Evolutionary conservation across 2,797 vertebrate species (phyloP).

Genomic region (Sebastes ruberrimus): DNA sequence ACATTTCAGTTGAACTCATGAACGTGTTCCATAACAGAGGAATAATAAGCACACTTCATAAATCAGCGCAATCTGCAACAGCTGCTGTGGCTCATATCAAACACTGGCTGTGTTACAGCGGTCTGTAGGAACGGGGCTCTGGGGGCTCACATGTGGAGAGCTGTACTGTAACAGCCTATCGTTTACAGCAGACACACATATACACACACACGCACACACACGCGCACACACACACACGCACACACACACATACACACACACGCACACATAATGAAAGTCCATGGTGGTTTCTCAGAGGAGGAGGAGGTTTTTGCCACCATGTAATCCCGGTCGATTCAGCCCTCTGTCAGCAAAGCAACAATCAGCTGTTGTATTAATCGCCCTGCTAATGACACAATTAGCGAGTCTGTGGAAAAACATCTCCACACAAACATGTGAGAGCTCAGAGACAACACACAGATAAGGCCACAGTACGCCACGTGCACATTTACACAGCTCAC

Average conservation of each 20-base stretch:
- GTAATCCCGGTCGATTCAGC: constrained; percentile 62
- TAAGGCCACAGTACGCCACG: background rate
- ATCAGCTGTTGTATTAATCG: constrained; percentile 76
- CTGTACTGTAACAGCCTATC: constrained; percentile 11
- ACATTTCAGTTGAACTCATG: background rate
- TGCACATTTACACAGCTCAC: background rate
- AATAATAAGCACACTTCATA: constrained; percentile 2
- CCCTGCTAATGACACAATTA: constrained; percentile 79
- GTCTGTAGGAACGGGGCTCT: constrained; percentile 18
- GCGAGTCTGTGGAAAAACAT: constrained; percentile 61
- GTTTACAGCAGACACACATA: background rate
- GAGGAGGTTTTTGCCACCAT: constrained; percentile 46
- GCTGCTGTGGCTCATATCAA: constrained; percentile 20
- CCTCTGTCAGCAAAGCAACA: constrained; percentile 67
- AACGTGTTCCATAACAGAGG: background rate
- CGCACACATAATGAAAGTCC: constrained; percentile 14
- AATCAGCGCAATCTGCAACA: constrained; percentile 14
- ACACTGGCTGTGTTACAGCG: constrained; percentile 9
- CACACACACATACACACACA: background rate
- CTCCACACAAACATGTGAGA: constrained; percentile 54
- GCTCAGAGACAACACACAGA: constrained; percentile 48
- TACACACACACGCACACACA: background rate
- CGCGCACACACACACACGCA: background rate
- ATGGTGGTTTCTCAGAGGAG: constrained; percentile 38
- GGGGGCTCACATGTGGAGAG: constrained; percentile 9